phyloP scores from a whole-genome alignment of 2,797 vertebrate genomes.

The Phoeniculus purpureus region DNA sequence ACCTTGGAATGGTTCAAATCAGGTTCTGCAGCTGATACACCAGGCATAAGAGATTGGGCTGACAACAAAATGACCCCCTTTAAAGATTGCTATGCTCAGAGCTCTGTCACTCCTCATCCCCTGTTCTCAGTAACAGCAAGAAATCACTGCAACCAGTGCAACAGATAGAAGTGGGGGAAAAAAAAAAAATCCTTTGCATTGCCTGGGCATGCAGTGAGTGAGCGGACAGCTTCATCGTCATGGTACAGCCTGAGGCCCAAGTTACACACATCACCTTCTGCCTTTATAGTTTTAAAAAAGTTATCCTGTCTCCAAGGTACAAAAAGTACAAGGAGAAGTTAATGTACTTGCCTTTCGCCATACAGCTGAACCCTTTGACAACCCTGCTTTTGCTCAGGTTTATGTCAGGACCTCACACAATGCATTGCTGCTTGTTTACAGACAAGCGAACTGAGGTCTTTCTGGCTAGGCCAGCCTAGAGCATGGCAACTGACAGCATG shows the following conservation, averaged over 20 bases:
- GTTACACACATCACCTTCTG: not conserved
- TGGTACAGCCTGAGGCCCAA: not conserved
- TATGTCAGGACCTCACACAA: not conserved
- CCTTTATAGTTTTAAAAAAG: not conserved
- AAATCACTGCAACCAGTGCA: not conserved
- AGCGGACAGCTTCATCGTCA: not conserved
- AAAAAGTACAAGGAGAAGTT: not conserved
- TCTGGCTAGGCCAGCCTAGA: not conserved
- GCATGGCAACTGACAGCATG: not conserved
- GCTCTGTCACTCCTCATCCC: not conserved
- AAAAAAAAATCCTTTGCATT: not conserved
- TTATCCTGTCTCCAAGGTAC: not conserved
- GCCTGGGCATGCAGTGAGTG: not conserved
- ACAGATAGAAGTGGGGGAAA: not conserved
- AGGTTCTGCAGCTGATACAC: not conserved
- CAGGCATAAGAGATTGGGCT: accelerated
- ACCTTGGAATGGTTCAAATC: not conserved
- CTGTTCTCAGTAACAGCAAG: not conserved
- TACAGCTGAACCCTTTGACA: not conserved
- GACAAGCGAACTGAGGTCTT: not conserved
- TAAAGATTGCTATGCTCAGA: not conserved
- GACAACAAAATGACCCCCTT: not conserved
- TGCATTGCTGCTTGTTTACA: not conserved
- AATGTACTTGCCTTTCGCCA: not conserved
- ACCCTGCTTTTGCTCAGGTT: not conserved